These are phyloP conservation scores for Cynoglossus semilaevis DNA, from an alignment of 2,113 vertebrate species.

Conservation along the genomic window DNA sequence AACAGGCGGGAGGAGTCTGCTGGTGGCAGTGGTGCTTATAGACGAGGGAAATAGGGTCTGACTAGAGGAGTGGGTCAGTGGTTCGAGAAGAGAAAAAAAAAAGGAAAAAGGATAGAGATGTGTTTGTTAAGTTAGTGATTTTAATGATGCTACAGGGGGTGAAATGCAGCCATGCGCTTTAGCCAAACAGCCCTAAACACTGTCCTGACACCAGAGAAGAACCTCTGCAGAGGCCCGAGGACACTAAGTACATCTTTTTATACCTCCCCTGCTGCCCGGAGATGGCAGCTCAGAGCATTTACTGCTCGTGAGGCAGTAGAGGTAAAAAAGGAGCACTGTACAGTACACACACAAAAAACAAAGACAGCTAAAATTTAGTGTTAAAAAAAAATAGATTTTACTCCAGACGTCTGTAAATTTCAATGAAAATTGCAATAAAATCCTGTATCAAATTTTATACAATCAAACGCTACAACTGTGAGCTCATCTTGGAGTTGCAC, in stretches of 20 bases:
- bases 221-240: constrained; percentile 33
- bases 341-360: not conserved
- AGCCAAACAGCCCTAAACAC: constrained; percentile 44
- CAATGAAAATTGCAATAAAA: no score
- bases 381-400: no score
- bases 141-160: constrained; percentile 61
- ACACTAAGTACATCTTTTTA: constrained; percentile 52
- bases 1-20: constrained; percentile 56
- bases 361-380: no score
- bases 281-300: constrained; percentile 23
- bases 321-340: constrained; percentile 1
- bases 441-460: no score
- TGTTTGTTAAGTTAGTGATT: constrained; percentile 76
- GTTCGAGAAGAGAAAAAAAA: no score
- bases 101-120: constrained; percentile 64
- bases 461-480: no score
- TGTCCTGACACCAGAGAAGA: constrained; percentile 44
- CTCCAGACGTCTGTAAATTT: not conserved
- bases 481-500: no score
- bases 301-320: not conserved
- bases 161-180: constrained; percentile 41
- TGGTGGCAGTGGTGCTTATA: constrained; percentile 16
- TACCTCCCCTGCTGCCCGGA: constrained; percentile 19
- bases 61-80: constrained; percentile 45
- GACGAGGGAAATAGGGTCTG: constrained; percentile 2